Evolutionary conservation across 2,888 invertebrate genomes (phyloP), one percentile per base, ranked within the genome.

Genomic region (Phorcus lineatus): DNA sequence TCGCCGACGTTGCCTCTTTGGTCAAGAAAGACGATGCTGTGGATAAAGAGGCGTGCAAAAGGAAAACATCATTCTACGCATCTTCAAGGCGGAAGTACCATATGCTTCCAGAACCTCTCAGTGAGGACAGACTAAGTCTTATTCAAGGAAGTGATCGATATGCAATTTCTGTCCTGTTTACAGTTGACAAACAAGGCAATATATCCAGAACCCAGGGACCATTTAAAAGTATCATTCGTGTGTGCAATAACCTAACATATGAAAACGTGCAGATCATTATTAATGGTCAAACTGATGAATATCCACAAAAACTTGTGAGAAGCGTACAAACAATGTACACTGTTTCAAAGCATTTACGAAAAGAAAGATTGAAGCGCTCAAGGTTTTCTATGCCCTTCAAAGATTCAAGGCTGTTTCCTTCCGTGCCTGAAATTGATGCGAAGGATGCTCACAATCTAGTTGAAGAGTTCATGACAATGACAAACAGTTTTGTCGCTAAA

Each of bases 41-140:
- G 55, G 89, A 89, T 54, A 55, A 57, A 31, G 87, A 87, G 74
- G 89, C 88, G 16, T 74, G 80, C 24, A 40, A 74, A 16, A 79
- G 89, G 54, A 83, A 82, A 11, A 83, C 82, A 6, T 86, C 87
- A 13, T 85, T 83, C 81, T 88, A 86, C 70, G 77, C 81, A 9
- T 76, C 83, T 6, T 82, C 81, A 11, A 36, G 80, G 17, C 67
- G 79, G 53, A 79, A 62, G 11, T 82, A 85, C 0, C 66, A 82
- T 47, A 89, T 90, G 89, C 77, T 90, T 19, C 89, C 90, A n/a
- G 86, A 87, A 74, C 85, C 85, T 31, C 78, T 90, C 0, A 86
- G 87, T 79, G 82, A 83, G 17, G 82, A 84, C 31, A 47, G 82
- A 7, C 85, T 86, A 70, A 89, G 89, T 82, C 82, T 90, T 1